Base-by-base conservation (phyloP, 2,113 vertebrate genomes). In the Solenodon paradoxus region DNA sequence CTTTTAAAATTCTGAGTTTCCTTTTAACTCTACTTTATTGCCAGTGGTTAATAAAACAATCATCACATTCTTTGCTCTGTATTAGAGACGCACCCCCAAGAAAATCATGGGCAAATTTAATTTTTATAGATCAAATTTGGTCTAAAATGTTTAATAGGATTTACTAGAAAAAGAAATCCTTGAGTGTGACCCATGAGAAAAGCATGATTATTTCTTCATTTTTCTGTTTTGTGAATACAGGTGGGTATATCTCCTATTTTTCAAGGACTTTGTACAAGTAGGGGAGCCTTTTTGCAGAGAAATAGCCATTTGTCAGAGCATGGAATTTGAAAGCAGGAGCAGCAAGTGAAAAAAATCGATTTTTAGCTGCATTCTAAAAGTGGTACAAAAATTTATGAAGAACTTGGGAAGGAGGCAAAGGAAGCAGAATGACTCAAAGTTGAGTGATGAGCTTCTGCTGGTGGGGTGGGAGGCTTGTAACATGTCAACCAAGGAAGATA, bases 111-210 rank as follows among this genome's bases (percentile, higher is more conserved):
- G 55, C 63, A 95, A 77, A 92, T 94, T 95, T 95, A 94, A 97
- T 95, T 97, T 96, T 85, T 95, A 90, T 90, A 92, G 92, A 85
- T 95, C 75, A 78, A 81, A 95, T 95, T 92, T 95, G 90, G 78
- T 95, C 95, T 95, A 94, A 81, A 94, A 82, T 74, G 61, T 85
- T 42, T 68, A 84, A 30, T 5, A 80, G 22, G 75, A 85, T 64
- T 91, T 93, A 57, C 53, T 90, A 72, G 88, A 88, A 72, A 92
- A 84, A 93, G 53, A 89, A 83, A 89, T 72, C 55, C 68, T 93
- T 57, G 61, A 24, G 57, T 35, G 1, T 79, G 26, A 64, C 19
- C 32, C 40, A 2, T 78, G 28, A 42, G 49, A 83, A 81, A 49
- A 69, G 12, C 42, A 3, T n/a, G 17, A 51, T 61, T 51, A 77